phyloP scores from a whole-genome alignment of 1,140 invertebrate species.

The Zophobas atratus region DNA sequence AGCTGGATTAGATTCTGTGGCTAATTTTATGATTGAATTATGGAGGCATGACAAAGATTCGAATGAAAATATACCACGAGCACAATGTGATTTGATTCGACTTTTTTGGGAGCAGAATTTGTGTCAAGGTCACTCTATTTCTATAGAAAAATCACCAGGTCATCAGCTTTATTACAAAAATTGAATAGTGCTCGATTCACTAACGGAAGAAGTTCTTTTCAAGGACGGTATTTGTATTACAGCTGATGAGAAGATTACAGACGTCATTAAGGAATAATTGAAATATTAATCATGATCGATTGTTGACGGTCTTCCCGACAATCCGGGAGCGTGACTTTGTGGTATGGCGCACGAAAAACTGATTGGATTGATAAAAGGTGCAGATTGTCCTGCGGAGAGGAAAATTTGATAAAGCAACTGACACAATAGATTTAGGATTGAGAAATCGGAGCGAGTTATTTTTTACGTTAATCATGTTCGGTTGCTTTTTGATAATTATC shows the following conservation, averaged over 20 bases:
- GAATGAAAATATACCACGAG: neutral
- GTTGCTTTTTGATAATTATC: too few species aligned
- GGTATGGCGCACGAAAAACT: neutral
- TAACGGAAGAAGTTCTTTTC: conserved; percentile 15
- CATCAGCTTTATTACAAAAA: conserved; percentile 15
- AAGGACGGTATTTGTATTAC: conserved; percentile 21
- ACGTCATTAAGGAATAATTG: conserved; percentile 31
- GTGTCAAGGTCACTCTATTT: conserved; percentile 18
- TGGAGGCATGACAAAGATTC: neutral
- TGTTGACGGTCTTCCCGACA: neutral
- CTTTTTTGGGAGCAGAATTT: neutral
- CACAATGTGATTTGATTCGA: neutral
- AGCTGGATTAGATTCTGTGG: neutral
- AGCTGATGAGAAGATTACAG: conserved; percentile 22
- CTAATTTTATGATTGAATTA: neutral
- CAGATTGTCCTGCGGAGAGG: neutral
- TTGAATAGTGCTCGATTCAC: neutral
- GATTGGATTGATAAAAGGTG: conserved; percentile 21
- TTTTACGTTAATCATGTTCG: too few species aligned
- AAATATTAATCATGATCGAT: conserved; percentile 41
- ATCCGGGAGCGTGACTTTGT: too few species aligned
- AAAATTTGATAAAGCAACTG: neutral
- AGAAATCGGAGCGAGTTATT: too few species aligned
- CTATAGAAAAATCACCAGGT: neutral
- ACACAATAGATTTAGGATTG: neutral